Evolutionary conservation across 2,888 invertebrate genomes (phyloP), one percentile per base, ranked within the genome.

Genomic region (Odiellus spinosus): DNA sequence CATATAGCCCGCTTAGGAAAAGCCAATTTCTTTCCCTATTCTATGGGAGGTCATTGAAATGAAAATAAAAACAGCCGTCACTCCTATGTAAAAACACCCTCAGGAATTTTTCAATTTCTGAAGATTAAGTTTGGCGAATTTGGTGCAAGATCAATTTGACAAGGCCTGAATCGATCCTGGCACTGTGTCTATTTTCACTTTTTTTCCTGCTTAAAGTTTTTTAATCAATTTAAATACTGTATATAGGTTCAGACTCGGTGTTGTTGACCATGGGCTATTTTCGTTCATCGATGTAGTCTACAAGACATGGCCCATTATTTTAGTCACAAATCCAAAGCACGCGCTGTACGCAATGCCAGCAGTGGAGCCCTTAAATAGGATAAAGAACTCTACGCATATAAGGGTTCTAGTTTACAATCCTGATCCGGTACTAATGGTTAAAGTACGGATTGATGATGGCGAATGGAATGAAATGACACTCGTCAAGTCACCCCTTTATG

Each of bases 241-340:
- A n/a, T n/a, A n/a, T 62, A 81, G 81, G 63, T 86, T 74, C 67
- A 75, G 90, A 35, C 63, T 90, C 43, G 75, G 77, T 53, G 87
- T 82, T n/a, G 75, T 90, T 55, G 90, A 91, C 67, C 83, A 88
- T 65, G 88, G 86, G 40, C 68, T 85, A 55, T 78, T 90, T 62
- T 83, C 87, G 26, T 88, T 90, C 68, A 70, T 76, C 47, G 90
- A 90, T 66, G 71, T 80, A 44, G 71, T 71, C 55, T 78, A 83
- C 62, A 73, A 76, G 53, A 51, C 74, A 14, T 88, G 86, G 86
- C 90, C 90, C 8, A 69, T 85, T 20, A 73, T 80, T 39, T 67
- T 91, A 54, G 73, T 90, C 15, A 88, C 88, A 41, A 90, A 88
- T 71, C 91, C 91, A n/a, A 90, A 88, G 69, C 74, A 84, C 67